A percentile compares a stretch with the other conserved stretches of the same genome.
phyloP scores from a whole-genome alignment of 2,113 vertebrate species.

The Cryptoleucopteryx plumbea region DNA sequence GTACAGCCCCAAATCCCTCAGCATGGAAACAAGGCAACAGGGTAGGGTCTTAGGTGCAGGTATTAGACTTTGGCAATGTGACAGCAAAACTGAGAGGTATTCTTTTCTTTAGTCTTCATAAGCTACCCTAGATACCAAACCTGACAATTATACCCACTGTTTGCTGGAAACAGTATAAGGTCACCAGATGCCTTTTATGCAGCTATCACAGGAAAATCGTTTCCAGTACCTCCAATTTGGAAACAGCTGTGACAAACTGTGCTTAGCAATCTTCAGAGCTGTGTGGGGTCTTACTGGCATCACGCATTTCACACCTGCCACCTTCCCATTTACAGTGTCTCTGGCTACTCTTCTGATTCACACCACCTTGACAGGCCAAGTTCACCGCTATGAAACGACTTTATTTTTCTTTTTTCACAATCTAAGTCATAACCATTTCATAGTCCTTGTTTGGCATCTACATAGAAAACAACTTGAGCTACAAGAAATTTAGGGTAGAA shows the following conservation, averaged over 20 bases:
- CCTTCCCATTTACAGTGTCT: not conserved
- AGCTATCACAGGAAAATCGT: not conserved
- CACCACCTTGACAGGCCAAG: not conserved
- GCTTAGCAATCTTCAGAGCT: not conserved
- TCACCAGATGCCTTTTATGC: not conserved
- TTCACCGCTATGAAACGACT: not conserved
- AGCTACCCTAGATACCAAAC: not conserved
- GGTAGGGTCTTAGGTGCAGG: not conserved
- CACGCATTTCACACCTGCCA: not conserved
- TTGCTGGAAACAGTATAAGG: not conserved
- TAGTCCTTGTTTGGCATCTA: not conserved
- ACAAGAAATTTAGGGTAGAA: not conserved
- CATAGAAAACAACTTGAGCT: not conserved
- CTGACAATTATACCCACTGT: not conserved
- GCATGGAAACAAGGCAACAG: not conserved
- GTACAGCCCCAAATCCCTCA: not conserved
- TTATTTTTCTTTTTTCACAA: not conserved
- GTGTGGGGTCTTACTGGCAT: not conserved
- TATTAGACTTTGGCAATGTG: not conserved
- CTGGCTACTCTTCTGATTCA: not conserved
- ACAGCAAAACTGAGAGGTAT: not conserved
- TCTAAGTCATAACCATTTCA: not conserved
- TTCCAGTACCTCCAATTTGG: not conserved
- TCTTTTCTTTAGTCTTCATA: not conserved
- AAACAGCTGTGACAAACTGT: not conserved